Evolutionary conservation across 1,140 invertebrate species (phyloP).

Genomic region (Drosophila sulfurigaster): DNA sequence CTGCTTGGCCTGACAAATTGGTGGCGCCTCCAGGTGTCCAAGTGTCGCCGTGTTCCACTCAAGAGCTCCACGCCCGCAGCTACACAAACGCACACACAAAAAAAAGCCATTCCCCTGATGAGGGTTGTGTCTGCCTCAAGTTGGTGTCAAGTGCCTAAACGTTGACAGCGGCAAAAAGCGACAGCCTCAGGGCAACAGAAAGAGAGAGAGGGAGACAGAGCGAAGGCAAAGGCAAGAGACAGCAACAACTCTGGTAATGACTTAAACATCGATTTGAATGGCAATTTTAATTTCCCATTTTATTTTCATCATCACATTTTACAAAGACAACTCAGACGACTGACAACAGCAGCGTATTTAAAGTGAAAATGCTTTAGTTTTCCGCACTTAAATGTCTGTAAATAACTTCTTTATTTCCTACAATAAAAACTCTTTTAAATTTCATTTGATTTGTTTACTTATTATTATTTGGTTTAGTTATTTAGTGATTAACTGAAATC

Average conservation of each 20-base stretch:
- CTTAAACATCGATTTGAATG: conserved; percentile 2
- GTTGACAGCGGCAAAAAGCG: not conserved
- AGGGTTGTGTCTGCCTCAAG: conserved; percentile 32
- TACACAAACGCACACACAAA: conserved; percentile 19
- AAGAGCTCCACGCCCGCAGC: not conserved
- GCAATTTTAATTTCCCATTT: not conserved
- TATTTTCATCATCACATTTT: not conserved
- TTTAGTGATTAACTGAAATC: no score
- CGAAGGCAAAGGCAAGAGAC: not conserved
- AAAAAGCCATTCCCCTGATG: conserved; percentile 3
- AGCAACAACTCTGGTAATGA: not conserved
- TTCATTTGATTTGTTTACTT: no score
- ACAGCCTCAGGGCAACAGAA: not conserved
- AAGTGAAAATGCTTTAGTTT: no score
- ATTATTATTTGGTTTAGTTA: no score
- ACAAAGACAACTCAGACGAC: not conserved
- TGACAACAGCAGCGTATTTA: no score
- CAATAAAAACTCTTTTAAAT: no score
- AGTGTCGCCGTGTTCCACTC: conserved; percentile 9
- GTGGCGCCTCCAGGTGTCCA: conserved; percentile 39
- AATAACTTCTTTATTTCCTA: no score
- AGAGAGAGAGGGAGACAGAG: conserved; percentile 4
- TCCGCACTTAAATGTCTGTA: no score
- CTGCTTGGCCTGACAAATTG: conserved; percentile 17
- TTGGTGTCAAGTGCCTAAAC: conserved; percentile 17